Conservation (phyloP, 2,113 vertebrate genomes). For the Rallus limicola region DNA sequence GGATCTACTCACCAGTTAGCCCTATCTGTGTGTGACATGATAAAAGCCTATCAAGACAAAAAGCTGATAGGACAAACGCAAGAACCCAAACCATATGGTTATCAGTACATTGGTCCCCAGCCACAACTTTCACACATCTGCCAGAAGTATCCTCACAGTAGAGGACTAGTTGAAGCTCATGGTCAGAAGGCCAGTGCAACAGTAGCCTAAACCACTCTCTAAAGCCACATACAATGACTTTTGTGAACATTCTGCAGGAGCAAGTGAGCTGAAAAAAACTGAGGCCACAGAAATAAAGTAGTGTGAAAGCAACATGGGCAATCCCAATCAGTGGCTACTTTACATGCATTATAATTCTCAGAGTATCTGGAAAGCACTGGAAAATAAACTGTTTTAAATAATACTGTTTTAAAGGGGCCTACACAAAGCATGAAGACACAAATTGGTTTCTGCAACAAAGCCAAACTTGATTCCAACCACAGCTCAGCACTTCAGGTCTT, state of each 20-base stretch:
- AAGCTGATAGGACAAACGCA: neutral
- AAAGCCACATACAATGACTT: neutral
- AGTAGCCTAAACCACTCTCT: neutral
- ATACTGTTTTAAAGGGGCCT: neutral
- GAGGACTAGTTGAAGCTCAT: neutral
- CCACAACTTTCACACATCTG: neutral
- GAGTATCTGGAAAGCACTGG: neutral
- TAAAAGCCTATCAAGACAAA: neutral
- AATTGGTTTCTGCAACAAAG: neutral
- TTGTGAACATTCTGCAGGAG: neutral
- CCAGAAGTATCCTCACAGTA: neutral
- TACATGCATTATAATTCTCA: neutral
- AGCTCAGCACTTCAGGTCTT: neutral
- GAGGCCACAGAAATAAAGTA: neutral
- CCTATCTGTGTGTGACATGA: neutral
- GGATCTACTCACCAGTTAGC: neutral
- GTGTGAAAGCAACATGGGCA: neutral
- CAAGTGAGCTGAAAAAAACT: neutral
- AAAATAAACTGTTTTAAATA: neutral
- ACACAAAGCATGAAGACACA: neutral
- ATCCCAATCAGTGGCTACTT: neutral
- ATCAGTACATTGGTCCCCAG: neutral
- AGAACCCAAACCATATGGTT: neutral
- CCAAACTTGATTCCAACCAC: neutral
- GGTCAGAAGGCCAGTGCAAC: neutral